Percentiles rank a stretch among this genome's conserved stretches.
phyloP scores from a whole-genome alignment of 2,797 vertebrate genomes.

The Hippopotamyrus pictus region DNA sequence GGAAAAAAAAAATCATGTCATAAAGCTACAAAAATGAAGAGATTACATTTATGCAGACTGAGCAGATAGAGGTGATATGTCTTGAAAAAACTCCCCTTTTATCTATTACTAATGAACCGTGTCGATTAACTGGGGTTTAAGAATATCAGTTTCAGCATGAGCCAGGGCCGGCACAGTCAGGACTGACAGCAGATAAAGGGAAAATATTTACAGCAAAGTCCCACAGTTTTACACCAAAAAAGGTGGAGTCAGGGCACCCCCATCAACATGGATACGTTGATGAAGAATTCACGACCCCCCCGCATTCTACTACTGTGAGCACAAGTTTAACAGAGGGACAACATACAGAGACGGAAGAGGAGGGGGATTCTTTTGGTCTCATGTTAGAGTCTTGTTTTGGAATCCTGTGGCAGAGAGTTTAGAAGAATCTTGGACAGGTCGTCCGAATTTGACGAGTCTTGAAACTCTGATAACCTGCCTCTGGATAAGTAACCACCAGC shows the following conservation, averaged over 20 bases:
- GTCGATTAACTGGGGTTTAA: not conserved
- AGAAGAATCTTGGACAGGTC: not conserved
- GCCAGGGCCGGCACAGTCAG: not conserved
- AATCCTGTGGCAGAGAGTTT: not conserved
- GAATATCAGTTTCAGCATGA: not conserved
- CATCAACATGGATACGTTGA: too few relatives aligned
- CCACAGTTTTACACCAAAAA: not conserved
- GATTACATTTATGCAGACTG: not conserved
- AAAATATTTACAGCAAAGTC: not conserved
- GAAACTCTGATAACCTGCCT: not conserved
- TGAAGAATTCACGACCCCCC: not conserved
- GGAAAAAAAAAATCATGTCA: not conserved
- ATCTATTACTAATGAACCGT: not conserved
- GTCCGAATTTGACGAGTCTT: not conserved
- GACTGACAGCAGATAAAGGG: not conserved
- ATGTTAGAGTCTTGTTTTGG: not conserved
- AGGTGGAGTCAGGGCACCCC: not conserved
- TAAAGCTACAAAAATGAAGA: not conserved
- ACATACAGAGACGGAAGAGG: not conserved
- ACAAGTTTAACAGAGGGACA: not conserved
- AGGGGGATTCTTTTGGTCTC: not conserved
- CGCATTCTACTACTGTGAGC: not conserved
- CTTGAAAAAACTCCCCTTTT: not conserved
- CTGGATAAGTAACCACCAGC: not conserved
- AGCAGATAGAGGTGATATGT: not conserved